Evolutionary conservation across 1,140 invertebrate genomes (phyloP).

Genomic region (Phymorhynchus buccinoides): DNA sequence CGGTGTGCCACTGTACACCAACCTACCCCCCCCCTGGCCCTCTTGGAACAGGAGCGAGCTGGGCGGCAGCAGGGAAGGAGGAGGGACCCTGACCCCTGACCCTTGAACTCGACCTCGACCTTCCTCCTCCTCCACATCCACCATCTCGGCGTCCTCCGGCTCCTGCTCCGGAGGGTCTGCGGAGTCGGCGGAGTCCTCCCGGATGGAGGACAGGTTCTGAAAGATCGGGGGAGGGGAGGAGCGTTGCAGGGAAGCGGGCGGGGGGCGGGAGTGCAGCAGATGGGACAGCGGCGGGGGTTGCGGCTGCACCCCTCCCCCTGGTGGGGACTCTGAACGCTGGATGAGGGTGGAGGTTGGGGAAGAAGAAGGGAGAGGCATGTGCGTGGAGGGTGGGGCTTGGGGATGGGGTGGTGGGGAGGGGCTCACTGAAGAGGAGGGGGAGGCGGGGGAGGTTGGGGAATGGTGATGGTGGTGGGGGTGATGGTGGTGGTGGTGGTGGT

Average conservation of each 20-base stretch:
- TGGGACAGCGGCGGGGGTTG: no score
- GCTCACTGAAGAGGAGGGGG: constrained; percentile 1
- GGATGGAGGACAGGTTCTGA: constrained; percentile 87
- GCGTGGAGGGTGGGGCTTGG: constrained; percentile 3
- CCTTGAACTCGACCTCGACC: constrained; percentile 27
- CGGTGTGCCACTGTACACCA: constrained; percentile 75
- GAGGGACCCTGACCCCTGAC: constrained; percentile 17
- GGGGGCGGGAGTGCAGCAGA: constrained; percentile 31
- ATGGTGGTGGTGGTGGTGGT: constrained; percentile 14
- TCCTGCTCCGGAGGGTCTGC: constrained; percentile 48
- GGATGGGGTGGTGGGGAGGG: constrained; percentile 37
- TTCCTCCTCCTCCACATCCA: constrained; percentile 49
- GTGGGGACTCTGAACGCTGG: constrained; percentile 9
- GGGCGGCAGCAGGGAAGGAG: neutral
- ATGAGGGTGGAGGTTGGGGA: constrained; percentile 14
- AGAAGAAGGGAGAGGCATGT: constrained; percentile 6
- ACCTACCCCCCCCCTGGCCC: neutral
- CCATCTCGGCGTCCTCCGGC: constrained; percentile 48
- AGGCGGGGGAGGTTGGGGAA: constrained; percentile 40
- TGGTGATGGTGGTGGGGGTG: neutral
- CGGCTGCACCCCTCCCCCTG: no score
- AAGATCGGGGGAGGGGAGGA: constrained; percentile 69
- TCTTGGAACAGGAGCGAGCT: neutral
- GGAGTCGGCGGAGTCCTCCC: constrained; percentile 77
- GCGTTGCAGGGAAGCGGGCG: constrained; percentile 50